Evolutionary conservation across 92 coral and sea anemone species (phyloP), one percentile per base, ranked within the genome.

Genomic region (Plumapathes pennacea): DNA sequence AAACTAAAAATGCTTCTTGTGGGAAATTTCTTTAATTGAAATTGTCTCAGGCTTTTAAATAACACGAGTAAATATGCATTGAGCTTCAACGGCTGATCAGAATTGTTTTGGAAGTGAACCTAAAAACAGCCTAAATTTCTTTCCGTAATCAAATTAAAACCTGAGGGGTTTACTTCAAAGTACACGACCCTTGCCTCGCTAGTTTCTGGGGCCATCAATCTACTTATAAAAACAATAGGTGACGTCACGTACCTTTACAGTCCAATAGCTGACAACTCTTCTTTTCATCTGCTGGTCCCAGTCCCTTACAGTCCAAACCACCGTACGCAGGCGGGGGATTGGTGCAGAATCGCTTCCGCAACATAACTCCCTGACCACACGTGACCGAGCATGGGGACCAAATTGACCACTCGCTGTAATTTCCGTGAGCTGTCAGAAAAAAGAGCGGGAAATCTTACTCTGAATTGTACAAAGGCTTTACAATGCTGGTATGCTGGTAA

Each of bases 331-430:
- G 99, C 22, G 76, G 53, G 27, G 99, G 99, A 40, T 85, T 80
- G 78, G 90, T 90, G 57, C 99, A 94, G 70, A 71, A 82, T 37
- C 99, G 68, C 29, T 75, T 72, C 23, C 99, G 69, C 59, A 80
- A 83, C 76, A 94, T 85, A 22, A 72, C 83, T 3, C 99, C 99
- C 5, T 81, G 89, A 11, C 97, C 99, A 60, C 99, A 94, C 23
- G 96, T 94, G 36, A 90, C 99, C 2, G 99, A 94, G 46, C 99
- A 94, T 20, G 96, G 96, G 32, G 86, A 60, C 99, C 99, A 94
- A 32, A 90, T 40, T 2, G 99, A 89, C 99, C 99, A 94, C 53
- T 81, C 88, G 54, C 99, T 86, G 76, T 71, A 94, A 64, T 83
- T 83, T 17, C 99, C 99, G 12, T 82, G 75, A 25, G 85, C 99